Evolutionary conservation across 30 jellyfish, hydroid and myxozoan genomes (phyloP).

Genomic region (Clytia hemisphaerica): DNA sequence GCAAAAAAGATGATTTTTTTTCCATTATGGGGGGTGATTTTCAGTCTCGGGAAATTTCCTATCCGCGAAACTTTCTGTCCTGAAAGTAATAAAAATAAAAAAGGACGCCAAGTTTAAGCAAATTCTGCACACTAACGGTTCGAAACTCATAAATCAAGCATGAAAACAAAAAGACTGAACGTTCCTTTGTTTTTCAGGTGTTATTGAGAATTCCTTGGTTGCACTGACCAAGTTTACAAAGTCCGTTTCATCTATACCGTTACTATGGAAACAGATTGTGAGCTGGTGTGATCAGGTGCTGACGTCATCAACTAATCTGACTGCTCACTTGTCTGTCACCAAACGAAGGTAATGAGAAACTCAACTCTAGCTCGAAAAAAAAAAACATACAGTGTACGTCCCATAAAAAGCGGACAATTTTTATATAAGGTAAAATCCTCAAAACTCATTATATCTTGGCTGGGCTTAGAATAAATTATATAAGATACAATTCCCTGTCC

Average conservation of each 20-base stretch:
- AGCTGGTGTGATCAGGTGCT: slow-evolving; percentile 45
- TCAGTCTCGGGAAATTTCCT: too few relatives aligned
- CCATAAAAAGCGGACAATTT: too few relatives aligned
- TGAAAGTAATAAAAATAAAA: too few relatives aligned
- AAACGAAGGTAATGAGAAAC: slow-evolving; percentile 77
- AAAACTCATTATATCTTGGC: too few relatives aligned
- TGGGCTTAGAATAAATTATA: not conserved
- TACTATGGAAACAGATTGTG: not conserved
- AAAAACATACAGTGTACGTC: too few relatives aligned
- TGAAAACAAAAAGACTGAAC: too few relatives aligned
- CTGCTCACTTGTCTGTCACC: slow-evolving; percentile 57
- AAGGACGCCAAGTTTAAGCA: too few relatives aligned
- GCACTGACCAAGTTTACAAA: slow-evolving; percentile 44
- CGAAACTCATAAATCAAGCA: not conserved
- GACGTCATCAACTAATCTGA: slow-evolving; percentile 30
- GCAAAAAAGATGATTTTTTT: slow-evolving; percentile 15
- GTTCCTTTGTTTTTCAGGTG: slow-evolving; percentile 34
- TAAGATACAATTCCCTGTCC: not conserved
- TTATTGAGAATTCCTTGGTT: slow-evolving; percentile 45
- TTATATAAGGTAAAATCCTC: too few relatives aligned
- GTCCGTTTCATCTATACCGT: slow-evolving; percentile 22
- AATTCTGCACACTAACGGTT: too few relatives aligned
- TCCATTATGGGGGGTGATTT: too few relatives aligned
- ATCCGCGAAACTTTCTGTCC: too few relatives aligned
- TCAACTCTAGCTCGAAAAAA: too few relatives aligned